Evolutionary conservation across 2,797 vertebrate species (phyloP).

Genomic region (Acipenser oxyrinchus): DNA sequence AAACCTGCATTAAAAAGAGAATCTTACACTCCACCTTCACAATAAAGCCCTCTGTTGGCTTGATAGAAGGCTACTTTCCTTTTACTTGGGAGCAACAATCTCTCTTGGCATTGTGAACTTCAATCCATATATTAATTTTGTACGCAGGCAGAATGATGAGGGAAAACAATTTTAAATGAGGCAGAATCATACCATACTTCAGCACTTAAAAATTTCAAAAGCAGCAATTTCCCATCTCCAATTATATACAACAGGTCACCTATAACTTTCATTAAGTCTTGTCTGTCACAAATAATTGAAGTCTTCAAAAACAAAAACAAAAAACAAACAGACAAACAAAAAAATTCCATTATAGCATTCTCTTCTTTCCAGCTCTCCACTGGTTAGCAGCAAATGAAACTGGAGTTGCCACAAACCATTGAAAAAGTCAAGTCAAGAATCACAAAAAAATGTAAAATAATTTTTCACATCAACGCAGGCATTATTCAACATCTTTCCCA

Average conservation of each 20-base stretch:
- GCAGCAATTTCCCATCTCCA: conserved; percentile 4
- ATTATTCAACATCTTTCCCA: conserved; percentile 20
- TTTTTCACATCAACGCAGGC: conserved; percentile 54
- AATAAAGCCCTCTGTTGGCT: not conserved
- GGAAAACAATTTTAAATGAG: not conserved
- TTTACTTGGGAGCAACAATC: too few relatives aligned
- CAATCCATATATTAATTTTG: too few relatives aligned
- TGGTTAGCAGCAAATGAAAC: conserved; percentile 77
- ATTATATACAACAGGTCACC: conserved; percentile 29
- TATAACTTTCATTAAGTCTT: conserved; percentile 26
- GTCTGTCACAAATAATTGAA: conserved; percentile 12
- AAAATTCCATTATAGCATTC: conserved; percentile 25
- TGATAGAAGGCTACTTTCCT: not conserved
- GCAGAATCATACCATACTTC: not conserved
- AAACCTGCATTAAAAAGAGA: too few relatives aligned
- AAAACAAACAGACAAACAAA: not conserved
- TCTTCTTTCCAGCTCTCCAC: conserved; percentile 54
- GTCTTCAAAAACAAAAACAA: conserved; percentile 10
- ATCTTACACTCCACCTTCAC: not conserved
- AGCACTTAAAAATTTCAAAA: not conserved
- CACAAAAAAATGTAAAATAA: conserved; percentile 36
- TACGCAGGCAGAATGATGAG: not conserved
- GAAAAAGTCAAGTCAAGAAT: conserved; percentile 50
- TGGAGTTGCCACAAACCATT: conserved; percentile 47
- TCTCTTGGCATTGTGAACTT: too few relatives aligned